A percentile compares a stretch with the other conserved stretches of the same genome.
phyloP scores from a whole-genome alignment of 2,888 invertebrate genomes.

The Hydraecia micacea region DNA sequence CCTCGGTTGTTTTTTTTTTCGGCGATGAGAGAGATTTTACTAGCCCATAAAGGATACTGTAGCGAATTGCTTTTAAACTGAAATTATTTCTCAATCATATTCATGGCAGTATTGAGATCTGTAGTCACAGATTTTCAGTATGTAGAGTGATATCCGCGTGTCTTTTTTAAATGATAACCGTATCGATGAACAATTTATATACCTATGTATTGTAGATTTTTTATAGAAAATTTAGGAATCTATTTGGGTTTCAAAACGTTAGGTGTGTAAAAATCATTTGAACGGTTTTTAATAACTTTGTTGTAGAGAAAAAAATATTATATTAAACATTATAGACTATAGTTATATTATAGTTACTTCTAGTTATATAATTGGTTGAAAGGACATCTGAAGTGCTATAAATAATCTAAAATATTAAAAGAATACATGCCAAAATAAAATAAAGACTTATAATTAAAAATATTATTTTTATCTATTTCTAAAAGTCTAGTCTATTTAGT shows the following conservation, averaged over 20 bases:
- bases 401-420: neutral
- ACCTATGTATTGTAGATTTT: too few species aligned
- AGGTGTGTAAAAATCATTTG: too few species aligned
- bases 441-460: too few species aligned
- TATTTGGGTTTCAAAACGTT: neutral
- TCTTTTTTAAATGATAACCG: neutral
- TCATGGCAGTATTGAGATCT: neutral
- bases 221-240: neutral
- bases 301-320: neutral
- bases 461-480: too few species aligned
- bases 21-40: constrained; percentile 10
- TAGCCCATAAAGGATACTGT: constrained; percentile 9
- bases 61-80: neutral
- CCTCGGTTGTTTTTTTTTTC: constrained; percentile 12
- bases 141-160: too few species aligned
- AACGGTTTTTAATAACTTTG: neutral
- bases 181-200: neutral
- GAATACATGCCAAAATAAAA: neutral
- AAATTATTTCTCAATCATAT: neutral
- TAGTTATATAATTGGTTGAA: neutral
- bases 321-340: neutral
- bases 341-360: too few species aligned
- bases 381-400: too few species aligned
- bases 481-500: too few species aligned
- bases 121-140: neutral